Percentiles rank a stretch among this genome's conserved stretches.
phyloP scores from a whole-genome alignment of 1,140 invertebrate genomes.

The Steinernema khuongi region DNA sequence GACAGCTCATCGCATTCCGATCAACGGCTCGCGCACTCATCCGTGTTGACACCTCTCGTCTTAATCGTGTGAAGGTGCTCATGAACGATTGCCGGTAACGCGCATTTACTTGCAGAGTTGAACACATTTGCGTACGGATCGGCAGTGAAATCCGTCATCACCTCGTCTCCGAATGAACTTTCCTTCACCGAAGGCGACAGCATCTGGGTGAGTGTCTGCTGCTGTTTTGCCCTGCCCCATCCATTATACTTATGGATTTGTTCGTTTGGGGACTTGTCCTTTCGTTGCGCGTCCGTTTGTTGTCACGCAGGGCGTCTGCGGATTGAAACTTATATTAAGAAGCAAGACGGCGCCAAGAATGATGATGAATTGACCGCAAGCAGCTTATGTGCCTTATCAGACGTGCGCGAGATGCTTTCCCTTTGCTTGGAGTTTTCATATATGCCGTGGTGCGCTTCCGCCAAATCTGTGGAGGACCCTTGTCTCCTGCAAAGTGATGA shows the following conservation, averaged over 20 bases:
- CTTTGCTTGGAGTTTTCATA: too few species aligned
- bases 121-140: constrained; percentile 32
- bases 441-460: too few species aligned
- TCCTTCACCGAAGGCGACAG: constrained; percentile 30
- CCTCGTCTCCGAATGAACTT: constrained; percentile 20
- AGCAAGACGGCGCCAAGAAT: background rate
- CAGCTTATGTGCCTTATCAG: constrained; percentile 9
- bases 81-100: background rate
- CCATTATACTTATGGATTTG: constrained; percentile 6
- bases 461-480: too few species aligned
- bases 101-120: constrained; percentile 29
- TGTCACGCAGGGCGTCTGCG: background rate
- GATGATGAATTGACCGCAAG: constrained; percentile 12
- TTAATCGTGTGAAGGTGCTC: background rate
- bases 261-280: background rate
- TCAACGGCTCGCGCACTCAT: background rate
- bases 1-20: background rate
- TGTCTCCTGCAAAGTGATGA: too few species aligned
- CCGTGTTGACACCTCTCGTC: background rate
- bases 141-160: constrained; percentile 6
- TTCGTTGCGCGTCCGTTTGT: background rate
- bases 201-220: constrained; percentile 33
- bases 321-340: background rate
- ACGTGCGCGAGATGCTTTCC: background rate
- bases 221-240: constrained; percentile 3